Evolutionary conservation across 2,797 vertebrate genomes (phyloP).

Genomic region (Sebastes itinus): DNA sequence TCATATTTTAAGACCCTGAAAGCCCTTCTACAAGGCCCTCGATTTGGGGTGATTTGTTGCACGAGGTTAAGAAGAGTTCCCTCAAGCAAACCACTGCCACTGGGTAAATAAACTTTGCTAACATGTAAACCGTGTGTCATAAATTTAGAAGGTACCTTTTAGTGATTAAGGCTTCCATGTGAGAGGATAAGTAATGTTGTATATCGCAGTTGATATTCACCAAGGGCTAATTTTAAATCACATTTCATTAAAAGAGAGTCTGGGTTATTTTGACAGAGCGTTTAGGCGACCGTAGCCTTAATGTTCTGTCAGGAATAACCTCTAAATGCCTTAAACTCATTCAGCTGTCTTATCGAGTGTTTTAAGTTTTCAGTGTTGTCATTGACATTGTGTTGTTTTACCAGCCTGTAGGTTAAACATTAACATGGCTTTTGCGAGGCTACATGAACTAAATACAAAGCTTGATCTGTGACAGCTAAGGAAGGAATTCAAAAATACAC

Average conservation of each 20-base stretch:
- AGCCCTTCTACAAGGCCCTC: not conserved
- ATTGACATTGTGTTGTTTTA: conserved; percentile 29
- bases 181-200: conserved; percentile 13
- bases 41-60: not conserved
- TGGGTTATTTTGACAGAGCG: conserved; percentile 50
- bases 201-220: conserved; percentile 16
- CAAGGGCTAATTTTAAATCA: conserved; percentile 69
- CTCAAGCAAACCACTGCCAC: not conserved
- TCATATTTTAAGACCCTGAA: not conserved
- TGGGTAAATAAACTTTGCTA: conserved; percentile 17
- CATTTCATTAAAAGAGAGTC: conserved; percentile 30
- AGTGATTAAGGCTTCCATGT: not conserved
- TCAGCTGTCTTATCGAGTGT: conserved; percentile 44
- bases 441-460: not conserved
- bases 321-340: conserved; percentile 69
- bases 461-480: not conserved
- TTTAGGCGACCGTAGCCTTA: conserved; percentile 28
- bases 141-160: not conserved
- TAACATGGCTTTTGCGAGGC: conserved; percentile 11
- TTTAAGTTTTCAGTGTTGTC: conserved; percentile 17
- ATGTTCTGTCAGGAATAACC: conserved; percentile 48
- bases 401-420: conserved; percentile 27
- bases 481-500: not conserved
- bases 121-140: not conserved
- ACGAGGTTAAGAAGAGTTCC: not conserved